Evolutionary conservation across 2,797 vertebrate species (phyloP).

Genomic region (Eutrigla gurnardus): DNA sequence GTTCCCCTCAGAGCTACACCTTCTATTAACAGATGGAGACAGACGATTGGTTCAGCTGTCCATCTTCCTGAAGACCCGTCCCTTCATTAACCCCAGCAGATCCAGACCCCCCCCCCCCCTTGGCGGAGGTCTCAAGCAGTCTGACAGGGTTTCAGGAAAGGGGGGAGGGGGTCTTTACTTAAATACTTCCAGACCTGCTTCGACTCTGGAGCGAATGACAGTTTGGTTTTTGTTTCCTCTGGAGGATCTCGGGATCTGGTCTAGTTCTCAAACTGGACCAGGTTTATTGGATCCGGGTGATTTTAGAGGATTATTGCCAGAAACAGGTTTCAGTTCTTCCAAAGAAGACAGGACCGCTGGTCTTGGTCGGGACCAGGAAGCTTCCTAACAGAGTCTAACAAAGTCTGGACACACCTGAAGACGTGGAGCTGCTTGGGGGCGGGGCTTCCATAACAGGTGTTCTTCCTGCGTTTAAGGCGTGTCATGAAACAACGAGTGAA

Average conservation of each 20-base stretch:
- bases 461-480: conserved; percentile 40
- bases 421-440: neutral
- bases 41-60: neutral
- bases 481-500: conserved; percentile 6
- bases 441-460: neutral
- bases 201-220: neutral
- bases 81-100: conserved; percentile 55
- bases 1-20: neutral
- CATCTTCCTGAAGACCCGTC: conserved; percentile 12
- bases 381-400: neutral
- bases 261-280: conserved; percentile 76
- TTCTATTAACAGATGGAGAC: conserved; percentile 1
- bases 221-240: neutral
- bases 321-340: conserved; percentile 1
- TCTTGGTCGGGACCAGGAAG: neutral
- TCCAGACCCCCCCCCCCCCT: conserved; percentile 7
- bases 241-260: conserved; percentile 1
- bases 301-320: neutral
- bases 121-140: neutral
- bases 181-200: neutral
- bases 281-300: neutral
- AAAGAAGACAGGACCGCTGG: neutral
- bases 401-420: neutral
- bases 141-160: conserved; percentile 43
- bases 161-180: conserved; percentile 3